These are phyloP conservation scores for Trichonephila inaurata DNA, from an alignment of 1,140 invertebrate species.

Conservation along the genomic window DNA sequence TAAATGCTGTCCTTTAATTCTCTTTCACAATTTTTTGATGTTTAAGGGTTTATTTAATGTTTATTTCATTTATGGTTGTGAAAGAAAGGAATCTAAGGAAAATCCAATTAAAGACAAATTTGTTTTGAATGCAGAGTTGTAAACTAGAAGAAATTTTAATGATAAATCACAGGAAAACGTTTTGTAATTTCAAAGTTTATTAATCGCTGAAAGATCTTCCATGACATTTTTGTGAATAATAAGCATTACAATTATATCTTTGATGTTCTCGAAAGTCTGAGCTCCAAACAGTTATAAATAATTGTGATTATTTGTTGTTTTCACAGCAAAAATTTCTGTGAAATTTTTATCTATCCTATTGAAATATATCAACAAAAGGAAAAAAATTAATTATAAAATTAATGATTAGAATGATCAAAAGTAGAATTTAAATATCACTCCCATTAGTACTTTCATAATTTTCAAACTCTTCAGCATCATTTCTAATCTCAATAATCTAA, in stretches of 20 bases:
- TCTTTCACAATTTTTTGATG: too few species aligned
- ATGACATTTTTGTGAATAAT: not conserved
- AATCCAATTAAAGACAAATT: constrained; percentile 5
- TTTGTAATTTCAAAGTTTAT: not conserved
- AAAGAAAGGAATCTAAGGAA: not conserved
- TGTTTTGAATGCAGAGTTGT: not conserved
- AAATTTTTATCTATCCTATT: not conserved
- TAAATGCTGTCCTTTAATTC: not conserved
- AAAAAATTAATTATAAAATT: too few species aligned
- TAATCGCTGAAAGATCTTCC: not conserved
- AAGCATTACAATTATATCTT: not conserved
- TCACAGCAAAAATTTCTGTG: not conserved
- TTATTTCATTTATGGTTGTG: not conserved
- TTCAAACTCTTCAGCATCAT: too few species aligned
- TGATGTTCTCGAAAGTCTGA: not conserved
- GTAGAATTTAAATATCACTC: too few species aligned
- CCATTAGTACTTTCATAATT: too few species aligned
- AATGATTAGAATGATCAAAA: too few species aligned
- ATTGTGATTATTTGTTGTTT: not conserved
- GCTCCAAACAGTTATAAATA: not conserved
- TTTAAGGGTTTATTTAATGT: not conserved
- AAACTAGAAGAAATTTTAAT: not conserved
- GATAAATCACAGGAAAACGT: not conserved
- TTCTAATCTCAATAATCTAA: too few species aligned
- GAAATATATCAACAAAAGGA: too few species aligned